phyloP scores from a whole-genome alignment of 2,113 vertebrate genomes.

The Mungos mungo region DNA sequence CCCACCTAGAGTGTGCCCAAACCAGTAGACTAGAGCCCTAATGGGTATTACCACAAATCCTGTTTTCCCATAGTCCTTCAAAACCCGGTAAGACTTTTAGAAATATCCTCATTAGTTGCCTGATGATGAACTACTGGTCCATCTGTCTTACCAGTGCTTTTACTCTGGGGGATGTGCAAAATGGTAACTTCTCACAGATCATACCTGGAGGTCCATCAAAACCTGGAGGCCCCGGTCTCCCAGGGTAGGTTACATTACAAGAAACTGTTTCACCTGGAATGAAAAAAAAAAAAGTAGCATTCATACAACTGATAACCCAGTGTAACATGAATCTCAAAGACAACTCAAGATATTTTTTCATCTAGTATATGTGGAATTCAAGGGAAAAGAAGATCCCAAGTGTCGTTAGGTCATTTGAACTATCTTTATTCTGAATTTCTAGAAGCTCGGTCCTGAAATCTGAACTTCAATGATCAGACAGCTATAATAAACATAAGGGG shows the following conservation, averaged over 20 bases:
- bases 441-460: neutral
- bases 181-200: neutral
- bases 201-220: slow-evolving; percentile 85
- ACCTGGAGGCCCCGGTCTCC: slow-evolving; percentile 83
- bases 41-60: neutral
- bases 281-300: neutral
- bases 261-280: slow-evolving; percentile 80
- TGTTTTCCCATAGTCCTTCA: neutral
- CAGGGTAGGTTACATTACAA: slow-evolving; percentile 68
- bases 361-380: neutral
- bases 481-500: neutral
- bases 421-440: neutral
- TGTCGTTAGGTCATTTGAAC: neutral
- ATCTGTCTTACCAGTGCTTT: neutral
- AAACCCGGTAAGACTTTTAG: neutral
- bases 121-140: neutral
- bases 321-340: neutral
- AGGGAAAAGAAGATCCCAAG: neutral
- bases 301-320: neutral
- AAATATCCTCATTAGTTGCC: neutral
- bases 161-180: neutral
- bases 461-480: neutral
- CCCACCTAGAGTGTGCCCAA: neutral
- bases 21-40: too few relatives aligned
- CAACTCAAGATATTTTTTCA: neutral